Percentiles rank a stretch among this genome's conserved stretches.
These are phyloP conservation scores for Echiichthys vipera DNA, from an alignment of 2,797 vertebrate species.

Conservation along the genomic window DNA sequence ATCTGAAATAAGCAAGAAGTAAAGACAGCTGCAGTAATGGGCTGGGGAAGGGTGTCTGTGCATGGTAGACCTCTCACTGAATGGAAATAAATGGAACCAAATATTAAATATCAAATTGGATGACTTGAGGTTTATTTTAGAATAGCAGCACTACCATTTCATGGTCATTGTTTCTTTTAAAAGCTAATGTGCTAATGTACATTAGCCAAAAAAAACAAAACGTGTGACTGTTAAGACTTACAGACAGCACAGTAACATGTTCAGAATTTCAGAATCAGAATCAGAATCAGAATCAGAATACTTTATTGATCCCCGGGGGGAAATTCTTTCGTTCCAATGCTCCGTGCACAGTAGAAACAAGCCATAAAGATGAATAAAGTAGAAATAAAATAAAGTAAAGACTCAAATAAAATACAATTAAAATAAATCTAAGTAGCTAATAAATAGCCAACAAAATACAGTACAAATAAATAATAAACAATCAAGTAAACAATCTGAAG, in stretches of 20 bases:
- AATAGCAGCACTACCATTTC: background rate
- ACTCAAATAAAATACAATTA: too few species aligned
- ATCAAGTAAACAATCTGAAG: too few species aligned
- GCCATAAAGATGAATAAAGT: too few species aligned
- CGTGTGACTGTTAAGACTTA: background rate
- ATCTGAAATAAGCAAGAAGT: background rate
- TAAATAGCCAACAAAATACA: too few species aligned
- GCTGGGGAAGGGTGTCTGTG: background rate
- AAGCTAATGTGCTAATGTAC: background rate
- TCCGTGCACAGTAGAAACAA: too few species aligned
- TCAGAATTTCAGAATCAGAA: too few species aligned
- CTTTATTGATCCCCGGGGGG: too few species aligned
- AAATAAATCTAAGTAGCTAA: too few species aligned
- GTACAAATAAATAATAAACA: too few species aligned
- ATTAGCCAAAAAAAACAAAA: background rate
- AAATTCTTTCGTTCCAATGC: too few species aligned
- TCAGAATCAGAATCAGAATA: too few species aligned
- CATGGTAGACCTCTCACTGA: background rate
- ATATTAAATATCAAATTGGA: background rate
- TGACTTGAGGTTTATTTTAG: background rate
- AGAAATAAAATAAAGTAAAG: too few species aligned
- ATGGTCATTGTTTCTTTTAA: background rate
- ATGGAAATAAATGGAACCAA: background rate
- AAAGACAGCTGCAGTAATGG: background rate
- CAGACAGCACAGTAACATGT: background rate